These are phyloP conservation scores for Isurus oxyrinchus DNA, from an alignment of 2,113 vertebrate species.

Conservation along the genomic window DNA sequence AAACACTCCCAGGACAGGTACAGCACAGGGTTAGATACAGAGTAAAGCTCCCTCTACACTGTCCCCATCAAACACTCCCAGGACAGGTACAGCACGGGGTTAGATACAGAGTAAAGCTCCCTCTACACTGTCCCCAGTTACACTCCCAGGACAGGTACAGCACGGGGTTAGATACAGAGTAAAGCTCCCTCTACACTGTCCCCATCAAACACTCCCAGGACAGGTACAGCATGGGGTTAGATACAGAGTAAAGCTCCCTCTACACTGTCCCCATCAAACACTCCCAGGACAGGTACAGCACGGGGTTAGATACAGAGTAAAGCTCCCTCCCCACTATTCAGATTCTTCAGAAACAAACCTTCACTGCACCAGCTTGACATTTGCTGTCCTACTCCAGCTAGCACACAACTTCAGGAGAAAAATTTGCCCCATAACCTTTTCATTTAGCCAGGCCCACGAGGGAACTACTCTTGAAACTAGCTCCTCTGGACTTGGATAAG, in stretches of 20 bases:
- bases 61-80: too few relatives aligned
- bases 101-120: not conserved
- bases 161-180: not conserved
- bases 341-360: not conserved
- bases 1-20: not conserved
- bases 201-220: not conserved
- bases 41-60: not conserved
- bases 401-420: rapidly evolving
- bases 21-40: not conserved
- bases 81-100: not conserved
- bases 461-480: not conserved
- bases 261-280: too few relatives aligned
- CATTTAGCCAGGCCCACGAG: not conserved
- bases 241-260: not conserved
- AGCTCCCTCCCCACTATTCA: not conserved
- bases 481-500: not conserved
- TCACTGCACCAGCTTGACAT: not conserved
- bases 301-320: too few relatives aligned
- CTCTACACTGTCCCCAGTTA: too few relatives aligned
- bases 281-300: too few relatives aligned
- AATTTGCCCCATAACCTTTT: not conserved
- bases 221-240: not conserved
- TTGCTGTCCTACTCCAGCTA: not conserved
- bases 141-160: not conserved
- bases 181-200: not conserved